Percentiles rank a stretch among this genome's conserved stretches.
Evolutionary conservation across 2,113 vertebrate genomes (phyloP).

Genomic region (Colaptes auratus): DNA sequence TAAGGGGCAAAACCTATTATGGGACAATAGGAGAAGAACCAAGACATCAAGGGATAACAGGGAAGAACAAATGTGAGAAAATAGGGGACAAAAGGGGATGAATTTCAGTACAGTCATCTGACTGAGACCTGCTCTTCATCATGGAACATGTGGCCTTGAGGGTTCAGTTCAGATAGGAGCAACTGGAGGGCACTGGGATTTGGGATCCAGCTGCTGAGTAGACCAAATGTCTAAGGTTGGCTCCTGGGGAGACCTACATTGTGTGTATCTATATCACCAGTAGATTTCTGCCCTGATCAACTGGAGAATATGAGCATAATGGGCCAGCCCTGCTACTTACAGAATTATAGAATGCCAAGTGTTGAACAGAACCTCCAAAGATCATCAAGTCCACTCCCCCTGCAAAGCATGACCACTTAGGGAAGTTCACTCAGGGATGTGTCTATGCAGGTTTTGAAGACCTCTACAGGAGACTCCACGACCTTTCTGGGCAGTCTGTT

Average conservation of each 20-base stretch:
- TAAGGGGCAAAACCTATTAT: neutral
- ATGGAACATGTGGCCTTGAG: neutral
- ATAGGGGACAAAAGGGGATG: neutral
- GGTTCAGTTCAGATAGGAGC: neutral
- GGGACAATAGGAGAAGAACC: neutral
- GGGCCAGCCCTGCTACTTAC: neutral
- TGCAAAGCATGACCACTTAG: no score
- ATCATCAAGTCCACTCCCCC: no score
- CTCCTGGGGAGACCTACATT: neutral
- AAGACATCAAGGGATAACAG: neutral
- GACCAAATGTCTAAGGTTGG: neutral
- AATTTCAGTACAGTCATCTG: neutral
- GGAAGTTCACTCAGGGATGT: no score
- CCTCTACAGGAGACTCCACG: no score
- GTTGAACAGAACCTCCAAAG: no score
- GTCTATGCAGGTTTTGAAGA: no score
- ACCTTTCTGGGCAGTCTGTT: no score
- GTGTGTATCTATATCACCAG: neutral
- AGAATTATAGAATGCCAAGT: no score
- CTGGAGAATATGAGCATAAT: neutral
- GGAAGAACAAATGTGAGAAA: neutral
- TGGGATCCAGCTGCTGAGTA: neutral
- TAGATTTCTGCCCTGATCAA: neutral
- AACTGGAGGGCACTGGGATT: neutral
- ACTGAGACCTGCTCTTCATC: neutral